Evolutionary conservation across 2,888 invertebrate species (phyloP).

Genomic region (Mallateleia sp.): DNA sequence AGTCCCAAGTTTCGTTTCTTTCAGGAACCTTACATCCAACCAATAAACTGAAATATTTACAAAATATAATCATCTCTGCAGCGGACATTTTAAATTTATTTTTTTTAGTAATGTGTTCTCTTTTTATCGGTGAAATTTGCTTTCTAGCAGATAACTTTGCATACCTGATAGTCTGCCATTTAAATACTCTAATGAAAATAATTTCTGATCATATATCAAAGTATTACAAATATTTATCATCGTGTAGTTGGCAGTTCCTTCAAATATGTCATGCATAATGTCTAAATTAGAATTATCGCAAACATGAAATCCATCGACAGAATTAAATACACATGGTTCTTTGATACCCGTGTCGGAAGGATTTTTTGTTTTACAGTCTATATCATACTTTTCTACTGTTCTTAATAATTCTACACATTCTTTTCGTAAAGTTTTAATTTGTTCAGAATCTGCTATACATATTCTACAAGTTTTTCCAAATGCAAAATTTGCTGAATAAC

Average conservation of each 20-base stretch:
- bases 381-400: constrained; percentile 25
- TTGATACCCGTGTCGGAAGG: constrained; percentile 21
- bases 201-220: constrained; percentile 25
- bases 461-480: constrained; percentile 6
- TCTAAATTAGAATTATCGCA: constrained; percentile 41
- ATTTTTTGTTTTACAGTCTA: constrained; percentile 25
- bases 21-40: constrained; percentile 36
- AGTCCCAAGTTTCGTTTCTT: constrained; percentile 21
- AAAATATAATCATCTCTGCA: constrained; percentile 46
- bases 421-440: constrained; percentile 9
- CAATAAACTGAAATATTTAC: constrained; percentile 48
- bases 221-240: constrained; percentile 19
- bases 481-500: background rate
- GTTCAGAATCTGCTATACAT: background rate
- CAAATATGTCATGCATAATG: constrained; percentile 47
- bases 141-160: constrained; percentile 1
- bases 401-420: constrained; percentile 25
- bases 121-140: constrained; percentile 42
- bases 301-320: constrained; percentile 44
- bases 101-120: constrained; percentile 33
- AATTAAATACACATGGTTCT: constrained; percentile 41
- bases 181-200: constrained; percentile 52
- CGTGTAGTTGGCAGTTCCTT: constrained; percentile 24
- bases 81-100: constrained; percentile 54
- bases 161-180: constrained; percentile 26